Evolutionary conservation across 2,113 vertebrate species (phyloP), one percentile per base, ranked within the genome.

Genomic region (Leucopsar rothschildi): DNA sequence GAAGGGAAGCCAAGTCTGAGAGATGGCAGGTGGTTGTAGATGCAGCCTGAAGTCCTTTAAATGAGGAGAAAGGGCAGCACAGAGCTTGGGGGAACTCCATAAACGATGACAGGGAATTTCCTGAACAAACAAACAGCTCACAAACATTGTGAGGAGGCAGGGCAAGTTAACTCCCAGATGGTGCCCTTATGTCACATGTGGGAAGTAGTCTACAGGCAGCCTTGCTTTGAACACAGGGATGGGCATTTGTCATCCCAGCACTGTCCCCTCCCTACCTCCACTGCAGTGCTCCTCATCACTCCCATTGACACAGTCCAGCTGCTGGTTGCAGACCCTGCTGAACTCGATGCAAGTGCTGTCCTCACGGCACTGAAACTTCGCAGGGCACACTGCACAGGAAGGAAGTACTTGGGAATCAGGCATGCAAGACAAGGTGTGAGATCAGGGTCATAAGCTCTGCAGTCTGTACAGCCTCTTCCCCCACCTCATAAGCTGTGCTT

Each of bases 321-420:
- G 98, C 72, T 94, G 95, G 45, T 99, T 98, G 70, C 99, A 99
- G 91, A 99, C 97, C 59, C 97, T 98, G 95, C 98, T 98, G 96
- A 98, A 98, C 35, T 98, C 96, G 4, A 99, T 98, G 98, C 99
- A 99, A 5, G 97, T 98, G 92, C 98, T 98, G 97, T 98, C 98
- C 80, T 98, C 98, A 2, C 10, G 97, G 95, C 99, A 99, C 93
- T 98, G 98, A 96, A 98, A 99, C 78, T 98, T 98, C 17, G 98
- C 99, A 64, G 98, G 98, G 96, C 99, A 99, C 35, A 99, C 99
- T 99, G 82, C 2, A 6, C 0, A 6, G 42, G 53, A 49, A 29
- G 44, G 40, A 92, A 93, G 56, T 2, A 50, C 6, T 3, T 8
- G 0, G 52, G 63, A 79, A 66, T 86, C 18, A 94, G 40, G 27